Conservation (phyloP, 2,888 invertebrate genomes). For the Caenorhabditis zanzibari region DNA sequence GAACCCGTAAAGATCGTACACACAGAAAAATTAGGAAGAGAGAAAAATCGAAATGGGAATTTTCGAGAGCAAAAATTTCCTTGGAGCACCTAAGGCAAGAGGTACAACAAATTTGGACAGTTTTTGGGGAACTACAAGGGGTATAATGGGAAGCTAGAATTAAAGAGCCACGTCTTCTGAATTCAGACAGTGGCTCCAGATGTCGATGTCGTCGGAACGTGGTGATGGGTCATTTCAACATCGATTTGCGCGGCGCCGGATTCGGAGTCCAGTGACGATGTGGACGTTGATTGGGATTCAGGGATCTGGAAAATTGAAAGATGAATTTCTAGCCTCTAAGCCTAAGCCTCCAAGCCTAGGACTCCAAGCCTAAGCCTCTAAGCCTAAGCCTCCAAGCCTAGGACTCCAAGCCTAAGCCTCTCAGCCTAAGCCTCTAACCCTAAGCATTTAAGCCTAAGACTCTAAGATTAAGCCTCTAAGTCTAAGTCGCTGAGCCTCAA, state of each 20-base stretch:
- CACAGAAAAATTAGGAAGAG: too few relatives aligned
- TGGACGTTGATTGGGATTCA: constrained; percentile 36
- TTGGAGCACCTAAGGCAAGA: constrained; percentile 53
- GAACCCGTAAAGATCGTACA: too few relatives aligned
- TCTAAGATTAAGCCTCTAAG: too few relatives aligned
- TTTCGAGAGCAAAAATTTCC: constrained; percentile 42
- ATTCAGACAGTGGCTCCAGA: constrained; percentile 31
- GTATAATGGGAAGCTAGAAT: neutral
- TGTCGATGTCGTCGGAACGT: constrained; percentile 48
- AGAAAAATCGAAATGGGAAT: neutral
- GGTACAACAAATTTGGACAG: constrained; percentile 27
- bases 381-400: too few relatives aligned
- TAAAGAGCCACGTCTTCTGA: neutral
- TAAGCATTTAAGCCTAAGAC: too few relatives aligned
- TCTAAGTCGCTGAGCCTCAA: too few relatives aligned
- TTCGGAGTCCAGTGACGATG: constrained; percentile 14
- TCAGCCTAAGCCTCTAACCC: too few relatives aligned
- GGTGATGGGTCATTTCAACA: constrained; percentile 61
- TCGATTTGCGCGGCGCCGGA: constrained; percentile 54
- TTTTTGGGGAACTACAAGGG: neutral
- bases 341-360: too few relatives aligned
- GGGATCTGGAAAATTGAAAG: constrained; percentile 33
- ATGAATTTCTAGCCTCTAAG: too few relatives aligned
- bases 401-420: too few relatives aligned
- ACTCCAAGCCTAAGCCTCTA: too few relatives aligned